phyloP scores from a whole-genome alignment of 2,888 invertebrate species.

The Nemotelus pantherinus region DNA sequence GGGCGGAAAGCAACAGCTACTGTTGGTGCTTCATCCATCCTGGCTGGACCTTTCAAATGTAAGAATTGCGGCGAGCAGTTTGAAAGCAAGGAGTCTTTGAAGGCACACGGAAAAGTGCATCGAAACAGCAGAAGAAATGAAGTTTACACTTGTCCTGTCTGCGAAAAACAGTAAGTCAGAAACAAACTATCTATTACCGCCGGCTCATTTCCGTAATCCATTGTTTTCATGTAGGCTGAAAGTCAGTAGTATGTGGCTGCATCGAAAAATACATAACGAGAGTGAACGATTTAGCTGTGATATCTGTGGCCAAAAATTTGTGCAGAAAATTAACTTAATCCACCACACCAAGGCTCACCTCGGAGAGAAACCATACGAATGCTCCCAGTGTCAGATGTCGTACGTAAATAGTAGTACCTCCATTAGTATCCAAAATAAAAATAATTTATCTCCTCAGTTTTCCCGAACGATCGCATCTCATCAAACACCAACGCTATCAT shows the following conservation, averaged over 20 bases:
- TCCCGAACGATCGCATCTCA: conserved; percentile 63
- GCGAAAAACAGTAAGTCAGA: conserved; percentile 62
- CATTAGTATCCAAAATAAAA: background rate
- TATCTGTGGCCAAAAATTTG: conserved; percentile 65
- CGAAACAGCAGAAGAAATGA: conserved; percentile 60
- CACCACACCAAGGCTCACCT: conserved; percentile 64
- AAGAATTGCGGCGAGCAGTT: conserved; percentile 57
- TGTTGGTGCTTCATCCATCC: too few species aligned
- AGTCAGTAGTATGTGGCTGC: conserved; percentile 65
- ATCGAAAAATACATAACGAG: conserved; percentile 64
- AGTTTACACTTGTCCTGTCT: conserved; percentile 64
- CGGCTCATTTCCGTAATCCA: background rate
- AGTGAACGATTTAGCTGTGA: conserved; percentile 64
- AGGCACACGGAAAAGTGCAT: conserved; percentile 62
- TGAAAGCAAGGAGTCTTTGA: conserved; percentile 52
- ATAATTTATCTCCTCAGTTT: conserved; percentile 54
- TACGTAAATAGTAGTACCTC: conserved; percentile 40
- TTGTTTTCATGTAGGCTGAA: conserved; percentile 59
- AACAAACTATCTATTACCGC: background rate
- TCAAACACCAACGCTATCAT: conserved; percentile 64
- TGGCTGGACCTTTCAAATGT: background rate
- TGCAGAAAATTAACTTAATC: conserved; percentile 64
- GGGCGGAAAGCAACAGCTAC: too few species aligned
- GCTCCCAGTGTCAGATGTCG: conserved; percentile 63
- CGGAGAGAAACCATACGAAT: conserved; percentile 63